Percentiles rank a stretch among this genome's conserved stretches.
These are phyloP conservation scores for Penaeus monodon DNA, from an alignment of 2,888 invertebrate genomes.

Conservation along the genomic window DNA sequence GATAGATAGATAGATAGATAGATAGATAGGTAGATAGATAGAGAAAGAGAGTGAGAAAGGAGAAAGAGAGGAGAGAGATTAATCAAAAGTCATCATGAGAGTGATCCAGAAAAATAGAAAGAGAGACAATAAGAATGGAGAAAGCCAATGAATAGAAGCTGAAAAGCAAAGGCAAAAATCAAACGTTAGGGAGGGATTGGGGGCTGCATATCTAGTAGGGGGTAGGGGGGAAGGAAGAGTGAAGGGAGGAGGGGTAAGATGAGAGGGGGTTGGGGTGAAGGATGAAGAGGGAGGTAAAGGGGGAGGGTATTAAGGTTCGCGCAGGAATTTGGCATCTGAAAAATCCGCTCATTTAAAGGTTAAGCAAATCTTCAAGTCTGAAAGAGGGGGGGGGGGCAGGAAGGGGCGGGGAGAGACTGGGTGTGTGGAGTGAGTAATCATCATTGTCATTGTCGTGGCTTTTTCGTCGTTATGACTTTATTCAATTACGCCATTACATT, in stretches of 20 bases:
- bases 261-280: not conserved
- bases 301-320: no score
- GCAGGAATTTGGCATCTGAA: no score
- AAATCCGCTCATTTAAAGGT: no score
- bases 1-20: no score
- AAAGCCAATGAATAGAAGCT: not conserved
- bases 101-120: not conserved
- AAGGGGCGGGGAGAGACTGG: not conserved
- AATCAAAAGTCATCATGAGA: not conserved
- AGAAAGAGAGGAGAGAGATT: not conserved
- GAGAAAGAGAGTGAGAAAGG: not conserved
- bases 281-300: not conserved
- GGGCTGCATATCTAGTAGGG: not conserved
- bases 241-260: no score
- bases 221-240: not conserved
- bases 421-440: no score
- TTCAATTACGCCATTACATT: no score
- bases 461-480: no score
- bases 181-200: not conserved
- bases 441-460: no score
- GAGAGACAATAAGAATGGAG: not conserved
- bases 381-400: not conserved
- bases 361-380: no score
- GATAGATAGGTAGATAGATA: not conserved
- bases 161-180: not conserved